These are phyloP conservation scores for Ptychadena robeensis DNA, from an alignment of 2,797 vertebrate species.

Conservation along the genomic window DNA sequence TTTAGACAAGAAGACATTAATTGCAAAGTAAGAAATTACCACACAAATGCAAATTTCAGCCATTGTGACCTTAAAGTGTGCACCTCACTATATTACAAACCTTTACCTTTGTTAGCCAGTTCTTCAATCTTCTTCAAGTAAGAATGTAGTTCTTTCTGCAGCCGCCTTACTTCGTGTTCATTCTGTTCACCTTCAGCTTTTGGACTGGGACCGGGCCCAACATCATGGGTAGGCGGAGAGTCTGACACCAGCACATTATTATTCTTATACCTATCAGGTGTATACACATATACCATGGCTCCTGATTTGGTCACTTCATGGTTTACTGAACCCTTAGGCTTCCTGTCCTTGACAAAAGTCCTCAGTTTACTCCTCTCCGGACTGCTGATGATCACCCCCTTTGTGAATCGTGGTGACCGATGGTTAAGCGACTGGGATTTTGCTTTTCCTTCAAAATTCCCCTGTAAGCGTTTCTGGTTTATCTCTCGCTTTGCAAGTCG, in stretches of 20 bases:
- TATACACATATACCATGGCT: conserved; percentile 67
- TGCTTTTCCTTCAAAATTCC: conserved; percentile 60
- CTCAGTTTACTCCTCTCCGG: conserved; percentile 34
- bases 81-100: too few relatives aligned
- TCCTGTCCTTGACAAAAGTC: conserved; percentile 42
- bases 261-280: conserved; percentile 65
- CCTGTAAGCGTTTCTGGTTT: conserved; percentile 73
- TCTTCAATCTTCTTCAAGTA: conserved; percentile 88
- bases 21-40: too few relatives aligned
- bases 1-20: too few relatives aligned
- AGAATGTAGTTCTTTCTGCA: conserved; percentile 84
- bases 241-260: conserved; percentile 48
- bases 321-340: conserved; percentile 61
- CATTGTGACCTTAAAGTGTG: too few relatives aligned
- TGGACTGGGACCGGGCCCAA: conserved; percentile 56
- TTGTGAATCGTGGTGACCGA: neutral
- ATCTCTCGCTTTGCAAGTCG: conserved; percentile 88
- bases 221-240: conserved; percentile 76
- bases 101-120: conserved; percentile 82
- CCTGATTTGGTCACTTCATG: conserved; percentile 65
- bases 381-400: too few relatives aligned
- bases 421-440: neutral
- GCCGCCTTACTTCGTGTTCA: conserved; percentile 78
- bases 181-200: conserved; percentile 69
- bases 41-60: too few relatives aligned